Base-by-base conservation (phyloP, 2,888 invertebrate genomes). In the Agelastica alni region DNA sequence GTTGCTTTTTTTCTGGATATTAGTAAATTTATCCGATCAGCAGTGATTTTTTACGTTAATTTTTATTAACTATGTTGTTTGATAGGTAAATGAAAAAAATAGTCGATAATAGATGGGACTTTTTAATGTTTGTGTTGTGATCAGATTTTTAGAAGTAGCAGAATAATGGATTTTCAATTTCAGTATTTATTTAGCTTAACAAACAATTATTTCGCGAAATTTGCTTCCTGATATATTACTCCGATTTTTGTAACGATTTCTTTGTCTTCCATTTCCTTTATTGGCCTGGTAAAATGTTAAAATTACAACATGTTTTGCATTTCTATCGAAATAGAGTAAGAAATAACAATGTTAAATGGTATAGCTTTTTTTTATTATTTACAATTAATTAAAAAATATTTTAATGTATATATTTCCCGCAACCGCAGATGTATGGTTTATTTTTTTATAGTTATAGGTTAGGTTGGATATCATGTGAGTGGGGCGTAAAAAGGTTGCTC, bases 141-240 rank as follows among this genome's bases (percentile, higher is more conserved):
- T 22, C 13, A 26, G 46, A 37, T 46, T 43, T 56, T 56, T 43
- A 46, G 20, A 13, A 34, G 49, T 47, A 46, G 31, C 46, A 48
- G 36, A 16, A 30, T 53, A 57, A 57, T 57, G 42, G 57, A 37
- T 53, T 49, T 51, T 45, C 42, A 57, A 39, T 57, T 57, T 46
- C 53, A n/a, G 51, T 53, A 53, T 57, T 51, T 51, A 53, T 53
- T 45, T 42, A 42, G 53, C 49, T 57, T 53, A 42, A 49, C 53
- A 39, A 52, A 56, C 56, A 57, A 57, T 57, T 57, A 57, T 53
- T 53, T 53, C 57, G 51, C 46, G 42, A 48, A 56, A 48, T 56
- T 56, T 48, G 32, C 43, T 37, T 32, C 28, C 47, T 56, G 56
- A 56, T 56, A 56, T 56, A 56, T 48, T 31, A 44, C 57, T 42